Conservation (phyloP, 2,888 invertebrate genomes). For the Ferdinandea cuprea region DNA sequence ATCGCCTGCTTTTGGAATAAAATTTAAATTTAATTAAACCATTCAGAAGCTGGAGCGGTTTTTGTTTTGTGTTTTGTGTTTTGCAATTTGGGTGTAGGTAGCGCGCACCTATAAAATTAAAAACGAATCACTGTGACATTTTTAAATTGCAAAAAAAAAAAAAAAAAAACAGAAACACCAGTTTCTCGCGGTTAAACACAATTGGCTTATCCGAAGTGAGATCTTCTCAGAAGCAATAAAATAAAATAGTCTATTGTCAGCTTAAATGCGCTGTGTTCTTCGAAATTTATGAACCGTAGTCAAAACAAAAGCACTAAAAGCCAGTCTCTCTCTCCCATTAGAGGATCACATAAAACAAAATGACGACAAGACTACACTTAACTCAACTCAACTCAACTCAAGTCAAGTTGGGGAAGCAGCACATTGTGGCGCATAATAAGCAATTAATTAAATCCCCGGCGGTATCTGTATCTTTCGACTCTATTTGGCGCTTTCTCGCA, state of each 20-base stretch:
- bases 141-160: no score
- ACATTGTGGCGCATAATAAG: constrained; percentile 46
- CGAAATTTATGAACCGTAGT: constrained; percentile 34
- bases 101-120: constrained; percentile 24
- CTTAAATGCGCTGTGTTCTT: constrained; percentile 4
- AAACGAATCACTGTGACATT: constrained; percentile 1
- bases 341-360: constrained; percentile 33
- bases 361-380: constrained; percentile 17
- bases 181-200: constrained; percentile 3
- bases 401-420: constrained; percentile 31
- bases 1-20: constrained; percentile 28
- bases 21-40: constrained; percentile 31
- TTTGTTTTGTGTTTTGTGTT: no score
- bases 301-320: constrained; percentile 27
- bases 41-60: constrained; percentile 42
- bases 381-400: no score
- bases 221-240: constrained; percentile 16
- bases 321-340: constrained; percentile 40
- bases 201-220: constrained; percentile 23
- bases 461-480: not conserved
- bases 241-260: constrained; percentile 3
- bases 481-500: constrained; percentile 18
- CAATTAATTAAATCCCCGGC: constrained; percentile 63
- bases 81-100: no score
- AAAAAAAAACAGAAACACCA: not conserved